Conservation (phyloP, 1,140 invertebrate species). For the Dinoponera quadriceps region DNA sequence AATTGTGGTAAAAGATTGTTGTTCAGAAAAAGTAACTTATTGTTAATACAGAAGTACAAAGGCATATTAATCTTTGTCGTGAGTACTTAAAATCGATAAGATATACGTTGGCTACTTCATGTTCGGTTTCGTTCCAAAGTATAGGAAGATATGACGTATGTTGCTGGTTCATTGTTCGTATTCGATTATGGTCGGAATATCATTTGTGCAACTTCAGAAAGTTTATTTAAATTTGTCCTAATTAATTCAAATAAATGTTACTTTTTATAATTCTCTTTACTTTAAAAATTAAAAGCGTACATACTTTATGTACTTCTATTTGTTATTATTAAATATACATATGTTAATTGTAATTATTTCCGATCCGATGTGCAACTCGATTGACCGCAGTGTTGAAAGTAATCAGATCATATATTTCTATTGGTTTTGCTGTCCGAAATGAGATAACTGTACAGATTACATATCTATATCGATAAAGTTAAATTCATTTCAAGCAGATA, state of each 20-base stretch:
- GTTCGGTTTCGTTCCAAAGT: constrained; percentile 17
- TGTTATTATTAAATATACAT: no score
- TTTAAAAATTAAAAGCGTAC: no score
- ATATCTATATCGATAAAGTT: neutral
- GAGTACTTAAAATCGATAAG: constrained; percentile 34
- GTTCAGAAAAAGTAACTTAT: constrained; percentile 2
- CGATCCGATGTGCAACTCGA: neutral
- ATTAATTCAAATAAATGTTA: no score
- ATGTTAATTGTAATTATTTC: no score
- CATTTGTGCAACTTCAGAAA: neutral
- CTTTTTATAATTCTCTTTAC: no score
- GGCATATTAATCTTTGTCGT: neutral
- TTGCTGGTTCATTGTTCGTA: neutral
- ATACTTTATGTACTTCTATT: no score
- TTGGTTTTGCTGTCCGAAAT: no score
- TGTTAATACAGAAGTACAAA: constrained; percentile 10
- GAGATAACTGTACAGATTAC: neutral
- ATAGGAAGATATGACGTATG: constrained; percentile 4
- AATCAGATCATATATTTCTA: no score
- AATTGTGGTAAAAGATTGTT: neutral
- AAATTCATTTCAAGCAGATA: neutral
- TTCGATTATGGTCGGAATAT: neutral
- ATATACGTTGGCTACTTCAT: neutral
- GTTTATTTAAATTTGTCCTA: no score
- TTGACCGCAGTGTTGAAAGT: neutral